Evolutionary conservation across 2,888 invertebrate species (phyloP), one percentile per base, ranked within the genome.

Genomic region (Hipparchia sbordonii): DNA sequence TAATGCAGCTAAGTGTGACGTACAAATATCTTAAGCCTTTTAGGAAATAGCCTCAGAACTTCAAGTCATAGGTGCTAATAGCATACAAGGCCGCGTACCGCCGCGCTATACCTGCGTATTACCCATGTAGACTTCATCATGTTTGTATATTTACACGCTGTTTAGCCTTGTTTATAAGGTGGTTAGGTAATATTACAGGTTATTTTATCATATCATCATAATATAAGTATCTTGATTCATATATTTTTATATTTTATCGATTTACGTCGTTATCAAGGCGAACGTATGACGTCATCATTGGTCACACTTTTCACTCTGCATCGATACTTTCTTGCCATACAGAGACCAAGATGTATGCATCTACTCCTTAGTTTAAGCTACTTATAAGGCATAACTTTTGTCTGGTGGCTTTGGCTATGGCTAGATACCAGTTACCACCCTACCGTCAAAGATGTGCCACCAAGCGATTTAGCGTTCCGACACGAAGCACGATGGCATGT

Each of bases 41-140:
- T 67, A 59, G 68, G 60, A 68, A 60, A 68, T 60, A 33, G 39
- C 48, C 48, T 4, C 51, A 59, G 33, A 48, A 33, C 48, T 60
- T 39, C 45, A 67, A 52, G 45, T 67, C 39, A 56, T 59, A 68
- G 33, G 52, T 67, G 66, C 66, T 73, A 73, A 70, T 60, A 56
- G n/a, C 59, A 33, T n/a, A 65, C 72, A 70, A 73, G 72, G 72
- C 45, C 66, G 70, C 48, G 23, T 23, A 48, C 45, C 10, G 23
- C 23, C 10, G 4, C 33, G 33, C 2, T 33, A 33, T 60, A 57
- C 9, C 57, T 59, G 9, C 23, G 2, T 59, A 59, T 10, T 60
- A 39, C 12, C 6, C 2, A 8, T 8, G 57, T 67, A 68, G 6
- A 48, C 6, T 8, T 23, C 6, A 6, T 46, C 65, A 51, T 52